Evolutionary conservation across 2,888 invertebrate species (phyloP).

Genomic region (Thera obeliscata): DNA sequence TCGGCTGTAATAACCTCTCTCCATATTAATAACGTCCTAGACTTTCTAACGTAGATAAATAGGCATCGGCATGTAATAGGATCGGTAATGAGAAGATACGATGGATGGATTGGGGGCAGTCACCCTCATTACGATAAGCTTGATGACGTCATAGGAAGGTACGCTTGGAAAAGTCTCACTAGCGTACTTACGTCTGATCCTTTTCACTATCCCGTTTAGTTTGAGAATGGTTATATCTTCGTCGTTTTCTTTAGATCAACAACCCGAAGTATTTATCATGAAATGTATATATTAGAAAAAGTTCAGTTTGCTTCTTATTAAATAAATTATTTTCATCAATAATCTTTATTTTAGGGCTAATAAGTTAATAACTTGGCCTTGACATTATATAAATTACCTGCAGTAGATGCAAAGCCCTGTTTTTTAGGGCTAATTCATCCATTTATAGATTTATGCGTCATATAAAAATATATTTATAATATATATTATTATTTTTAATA

Average conservation of each 20-base stretch:
- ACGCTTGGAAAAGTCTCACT: slow-evolving; percentile 2
- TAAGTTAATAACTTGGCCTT: too few species aligned
- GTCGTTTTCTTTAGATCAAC: neutral
- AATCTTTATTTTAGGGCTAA: too few species aligned
- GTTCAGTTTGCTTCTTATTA: too few species aligned
- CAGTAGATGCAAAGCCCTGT: too few species aligned
- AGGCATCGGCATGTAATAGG: slow-evolving; percentile 58
- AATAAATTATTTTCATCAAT: too few species aligned
- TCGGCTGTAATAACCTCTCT: slow-evolving; percentile 77
- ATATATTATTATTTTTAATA: too few species aligned
- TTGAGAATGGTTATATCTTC: neutral
- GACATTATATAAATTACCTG: too few species aligned
- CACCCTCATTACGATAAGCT: slow-evolving; percentile 51
- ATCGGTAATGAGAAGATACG: slow-evolving; percentile 67
- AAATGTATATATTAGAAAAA: neutral
- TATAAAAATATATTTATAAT: too few species aligned
- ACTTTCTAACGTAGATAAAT: slow-evolving; percentile 73
- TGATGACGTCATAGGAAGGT: slow-evolving; percentile 27
- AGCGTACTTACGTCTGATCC: neutral
- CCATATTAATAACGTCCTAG: slow-evolving; percentile 79
- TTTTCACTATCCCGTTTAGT: neutral
- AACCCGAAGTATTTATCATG: neutral
- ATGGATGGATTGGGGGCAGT: slow-evolving; percentile 65
- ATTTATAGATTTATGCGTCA: too few species aligned
- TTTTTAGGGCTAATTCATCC: too few species aligned